Conservation (phyloP, 2,113 vertebrate genomes). For the Symphodus melops region DNA sequence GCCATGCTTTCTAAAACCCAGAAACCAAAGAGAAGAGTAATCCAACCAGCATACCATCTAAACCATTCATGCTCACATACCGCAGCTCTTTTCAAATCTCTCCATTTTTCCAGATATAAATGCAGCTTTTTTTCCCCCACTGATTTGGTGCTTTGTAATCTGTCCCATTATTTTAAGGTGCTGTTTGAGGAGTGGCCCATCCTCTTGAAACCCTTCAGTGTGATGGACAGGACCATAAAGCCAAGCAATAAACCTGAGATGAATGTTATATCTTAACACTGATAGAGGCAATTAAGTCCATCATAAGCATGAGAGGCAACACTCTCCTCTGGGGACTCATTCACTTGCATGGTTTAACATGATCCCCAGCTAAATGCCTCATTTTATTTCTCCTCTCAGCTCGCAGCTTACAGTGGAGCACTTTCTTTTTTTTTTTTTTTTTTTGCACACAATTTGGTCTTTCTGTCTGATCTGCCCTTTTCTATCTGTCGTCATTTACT, state of each 20-base stretch:
- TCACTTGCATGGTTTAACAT: slow-evolving; percentile 78
- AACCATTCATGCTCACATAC: slow-evolving; percentile 46
- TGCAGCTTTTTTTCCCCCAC: not conserved
- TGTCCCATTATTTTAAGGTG: slow-evolving; percentile 68
- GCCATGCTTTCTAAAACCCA: slow-evolving; percentile 62
- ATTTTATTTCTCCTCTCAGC: slow-evolving; percentile 71
- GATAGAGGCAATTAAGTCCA: slow-evolving; percentile 82
- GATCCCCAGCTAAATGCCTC: slow-evolving; percentile 73
- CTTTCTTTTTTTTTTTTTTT: slow-evolving; percentile 57
- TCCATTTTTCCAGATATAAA: slow-evolving; percentile 50
- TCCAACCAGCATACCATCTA: slow-evolving; percentile 57
- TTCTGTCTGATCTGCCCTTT: slow-evolving; percentile 70
- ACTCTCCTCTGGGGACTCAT: slow-evolving; percentile 73
- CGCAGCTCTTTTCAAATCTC: slow-evolving; percentile 33
- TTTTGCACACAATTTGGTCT: slow-evolving; percentile 55
- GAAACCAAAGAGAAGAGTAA: slow-evolving; percentile 60
- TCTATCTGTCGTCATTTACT: slow-evolving; percentile 56
- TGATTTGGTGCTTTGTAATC: slow-evolving; percentile 45
- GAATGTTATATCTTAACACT: slow-evolving; percentile 77
- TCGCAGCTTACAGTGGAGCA: slow-evolving; percentile 63
- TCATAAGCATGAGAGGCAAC: slow-evolving; percentile 69
- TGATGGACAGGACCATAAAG: slow-evolving; percentile 77
- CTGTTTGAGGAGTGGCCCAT: slow-evolving; percentile 60
- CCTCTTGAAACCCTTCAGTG: slow-evolving; percentile 62
- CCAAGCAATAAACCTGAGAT: slow-evolving; percentile 75